Evolutionary conservation across 2,888 invertebrate genomes (phyloP).

Genomic region (Rhimphoctona megacephalus): DNA sequence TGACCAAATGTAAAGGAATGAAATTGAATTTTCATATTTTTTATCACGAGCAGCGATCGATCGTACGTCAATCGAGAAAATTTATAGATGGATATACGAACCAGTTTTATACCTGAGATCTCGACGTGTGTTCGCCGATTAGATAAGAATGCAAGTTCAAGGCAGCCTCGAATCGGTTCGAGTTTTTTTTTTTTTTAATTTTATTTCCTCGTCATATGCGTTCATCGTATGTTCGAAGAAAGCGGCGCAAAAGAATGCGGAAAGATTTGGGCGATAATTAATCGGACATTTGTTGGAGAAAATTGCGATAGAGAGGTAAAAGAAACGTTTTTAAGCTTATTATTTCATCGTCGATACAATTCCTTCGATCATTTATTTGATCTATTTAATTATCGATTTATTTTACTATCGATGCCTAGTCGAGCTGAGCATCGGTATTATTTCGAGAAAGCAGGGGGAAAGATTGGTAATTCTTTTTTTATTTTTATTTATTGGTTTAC

Average conservation of each 20-base stretch:
- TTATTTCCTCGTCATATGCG: background rate
- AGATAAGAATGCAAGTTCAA: constrained; percentile 62
- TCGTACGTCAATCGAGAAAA: background rate
- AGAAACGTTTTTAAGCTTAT: background rate
- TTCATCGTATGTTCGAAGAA: background rate
- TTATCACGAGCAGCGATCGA: constrained; percentile 1
- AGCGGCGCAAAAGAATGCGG: background rate
- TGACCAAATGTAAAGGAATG: background rate
- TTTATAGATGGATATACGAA: background rate
- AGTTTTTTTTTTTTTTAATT: constrained; percentile 18
- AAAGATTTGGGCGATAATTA: background rate
- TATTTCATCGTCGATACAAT: background rate
- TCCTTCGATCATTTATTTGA: constrained; percentile 1
- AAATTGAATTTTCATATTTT: background rate
- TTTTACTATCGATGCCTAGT: background rate
- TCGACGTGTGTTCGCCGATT: constrained; percentile 29
- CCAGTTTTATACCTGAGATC: background rate
- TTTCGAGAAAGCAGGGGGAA: background rate
- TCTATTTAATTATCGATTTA: background rate
- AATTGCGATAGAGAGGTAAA: background rate
- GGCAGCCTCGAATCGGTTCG: constrained; percentile 19
- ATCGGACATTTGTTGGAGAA: background rate
- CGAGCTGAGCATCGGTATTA: background rate
- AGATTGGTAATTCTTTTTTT: constrained; percentile 32
- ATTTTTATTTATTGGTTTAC: constrained; percentile 2